Evolutionary conservation across 2,113 vertebrate species (phyloP).

Genomic region (Alligator mississippiensis): DNA sequence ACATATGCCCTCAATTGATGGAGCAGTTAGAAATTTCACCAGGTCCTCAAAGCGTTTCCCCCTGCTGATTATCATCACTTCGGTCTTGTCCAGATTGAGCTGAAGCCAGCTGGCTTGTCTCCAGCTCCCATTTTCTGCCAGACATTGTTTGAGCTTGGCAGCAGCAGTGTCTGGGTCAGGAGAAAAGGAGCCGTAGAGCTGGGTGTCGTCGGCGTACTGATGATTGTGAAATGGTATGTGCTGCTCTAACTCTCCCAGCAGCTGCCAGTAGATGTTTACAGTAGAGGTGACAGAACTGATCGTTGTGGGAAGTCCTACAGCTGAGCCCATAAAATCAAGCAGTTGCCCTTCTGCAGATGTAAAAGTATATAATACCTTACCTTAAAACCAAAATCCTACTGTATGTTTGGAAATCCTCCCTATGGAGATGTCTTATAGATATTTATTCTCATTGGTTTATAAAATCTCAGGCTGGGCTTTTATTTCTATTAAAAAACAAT

Average conservation of each 20-base stretch:
- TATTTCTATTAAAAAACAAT: conserved; percentile 2
- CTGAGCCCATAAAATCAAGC: neutral
- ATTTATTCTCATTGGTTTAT: neutral
- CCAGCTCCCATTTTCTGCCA: conserved; percentile 56
- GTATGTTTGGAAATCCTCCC: neutral
- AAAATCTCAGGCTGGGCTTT: neutral
- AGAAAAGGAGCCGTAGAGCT: conserved; percentile 20
- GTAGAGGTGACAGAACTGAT: conserved; percentile 9
- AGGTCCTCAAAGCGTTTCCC: conserved; percentile 36
- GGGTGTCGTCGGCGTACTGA: conserved; percentile 20
- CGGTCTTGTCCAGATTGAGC: conserved; percentile 57
- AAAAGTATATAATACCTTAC: neutral
- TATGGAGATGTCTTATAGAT: neutral
- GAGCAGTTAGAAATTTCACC: conserved; percentile 38
- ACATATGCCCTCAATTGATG: conserved; percentile 7
- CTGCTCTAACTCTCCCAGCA: conserved; percentile 14
- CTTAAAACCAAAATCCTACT: accelerated
- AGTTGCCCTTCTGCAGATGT: neutral
- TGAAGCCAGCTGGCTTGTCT: conserved; percentile 61
- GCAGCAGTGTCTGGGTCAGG: conserved; percentile 50
- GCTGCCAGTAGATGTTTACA: conserved; percentile 23
- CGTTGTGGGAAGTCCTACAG: neutral
- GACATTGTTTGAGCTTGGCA: conserved; percentile 56
- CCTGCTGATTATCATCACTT: conserved; percentile 23
- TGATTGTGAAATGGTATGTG: neutral